Conservation (phyloP, 2,113 vertebrate species). For the Ursus arctos region DNA sequence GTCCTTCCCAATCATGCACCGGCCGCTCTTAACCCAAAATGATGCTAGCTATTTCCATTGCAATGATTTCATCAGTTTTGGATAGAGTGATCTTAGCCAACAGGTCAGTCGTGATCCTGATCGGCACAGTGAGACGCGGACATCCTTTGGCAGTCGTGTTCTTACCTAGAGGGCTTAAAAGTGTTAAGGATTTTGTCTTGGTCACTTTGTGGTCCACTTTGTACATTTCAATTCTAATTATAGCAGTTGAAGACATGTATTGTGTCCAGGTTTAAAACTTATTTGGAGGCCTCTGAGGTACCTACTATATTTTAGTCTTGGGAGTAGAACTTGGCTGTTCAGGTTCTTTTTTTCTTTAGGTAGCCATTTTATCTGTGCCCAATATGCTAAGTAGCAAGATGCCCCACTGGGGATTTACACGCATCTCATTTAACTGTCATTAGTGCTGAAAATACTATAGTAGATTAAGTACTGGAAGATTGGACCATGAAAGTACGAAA, state of each 20-base stretch:
- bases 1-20: background rate
- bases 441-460: background rate
- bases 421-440: slow-evolving; percentile 9
- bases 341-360: background rate
- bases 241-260: background rate
- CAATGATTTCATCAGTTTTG: background rate
- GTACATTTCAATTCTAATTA: background rate
- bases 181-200: background rate
- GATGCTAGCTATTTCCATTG: background rate
- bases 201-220: background rate
- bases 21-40: background rate
- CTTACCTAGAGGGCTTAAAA: background rate
- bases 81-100: background rate
- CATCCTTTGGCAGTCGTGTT: background rate
- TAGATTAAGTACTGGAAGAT: background rate
- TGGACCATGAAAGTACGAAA: background rate
- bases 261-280: background rate
- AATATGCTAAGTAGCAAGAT: background rate
- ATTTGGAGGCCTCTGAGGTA: background rate
- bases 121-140: background rate
- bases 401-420: background rate
- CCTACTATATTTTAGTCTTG: background rate
- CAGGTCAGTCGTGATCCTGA: background rate
- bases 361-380: background rate
- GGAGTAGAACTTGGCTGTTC: background rate